phyloP scores from a whole-genome alignment of 2,113 vertebrate genomes.

The Spea multiplicata region DNA sequence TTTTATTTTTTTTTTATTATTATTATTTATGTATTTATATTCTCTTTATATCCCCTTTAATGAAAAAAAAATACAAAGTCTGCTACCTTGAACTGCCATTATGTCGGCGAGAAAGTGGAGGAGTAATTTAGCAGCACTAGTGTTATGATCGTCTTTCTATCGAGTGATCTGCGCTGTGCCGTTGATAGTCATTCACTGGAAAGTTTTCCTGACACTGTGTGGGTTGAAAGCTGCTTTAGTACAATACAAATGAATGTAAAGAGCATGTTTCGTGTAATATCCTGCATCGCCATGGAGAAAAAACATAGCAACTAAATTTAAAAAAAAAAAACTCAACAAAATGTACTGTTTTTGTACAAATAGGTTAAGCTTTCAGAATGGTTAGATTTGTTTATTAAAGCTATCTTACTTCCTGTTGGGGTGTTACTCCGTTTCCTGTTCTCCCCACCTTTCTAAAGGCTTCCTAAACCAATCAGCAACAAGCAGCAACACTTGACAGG shows the following conservation, averaged over 20 bases:
- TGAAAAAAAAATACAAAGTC: background rate
- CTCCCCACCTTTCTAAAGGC: too few species aligned
- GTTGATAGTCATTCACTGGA: conserved; percentile 19
- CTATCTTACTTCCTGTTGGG: too few species aligned
- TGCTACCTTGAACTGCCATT: conserved; percentile 1
- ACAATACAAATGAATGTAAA: conserved; percentile 6
- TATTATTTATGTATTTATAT: too few species aligned
- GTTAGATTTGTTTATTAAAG: too few species aligned
- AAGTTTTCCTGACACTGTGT: conserved; percentile 38
- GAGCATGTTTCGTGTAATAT: background rate
- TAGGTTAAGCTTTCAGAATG: too few species aligned
- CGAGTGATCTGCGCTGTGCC: conserved; percentile 1
- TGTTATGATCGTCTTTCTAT: background rate
- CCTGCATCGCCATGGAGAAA: background rate
- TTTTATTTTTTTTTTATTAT: too few species aligned
- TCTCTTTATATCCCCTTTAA: background rate
- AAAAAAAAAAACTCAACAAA: background rate
- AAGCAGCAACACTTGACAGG: too few species aligned
- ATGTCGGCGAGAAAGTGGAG: conserved; percentile 8
- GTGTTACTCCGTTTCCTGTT: too few species aligned
- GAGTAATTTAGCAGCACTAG: conserved; percentile 5
- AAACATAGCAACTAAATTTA: background rate
- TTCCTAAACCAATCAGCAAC: too few species aligned
- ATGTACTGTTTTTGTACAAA: background rate
- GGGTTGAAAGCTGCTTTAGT: conserved; percentile 20